These are phyloP conservation scores for Fopius arisanus DNA, from an alignment of 1,140 invertebrate species.

Conservation along the genomic window DNA sequence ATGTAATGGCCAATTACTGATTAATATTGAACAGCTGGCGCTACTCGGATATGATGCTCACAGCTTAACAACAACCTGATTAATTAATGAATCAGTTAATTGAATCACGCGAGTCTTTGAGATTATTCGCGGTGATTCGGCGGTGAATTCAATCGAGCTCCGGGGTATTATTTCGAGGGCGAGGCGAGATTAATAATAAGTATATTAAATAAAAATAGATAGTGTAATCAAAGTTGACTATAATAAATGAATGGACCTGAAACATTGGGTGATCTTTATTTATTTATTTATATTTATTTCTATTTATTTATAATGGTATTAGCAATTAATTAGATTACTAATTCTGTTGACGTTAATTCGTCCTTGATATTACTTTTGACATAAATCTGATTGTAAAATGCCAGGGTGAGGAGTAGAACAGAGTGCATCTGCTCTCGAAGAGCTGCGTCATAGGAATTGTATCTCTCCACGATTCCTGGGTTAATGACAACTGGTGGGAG, in stretches of 20 bases:
- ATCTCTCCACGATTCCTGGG: not conserved
- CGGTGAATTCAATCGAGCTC: too few relatives aligned
- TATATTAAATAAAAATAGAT: constrained; percentile 49
- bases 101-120: not conserved
- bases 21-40: constrained; percentile 28
- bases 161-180: too few relatives aligned
- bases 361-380: not conserved
- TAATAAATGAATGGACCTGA: constrained; percentile 57
- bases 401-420: constrained; percentile 12
- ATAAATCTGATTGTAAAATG: constrained; percentile 13
- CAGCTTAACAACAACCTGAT: not conserved
- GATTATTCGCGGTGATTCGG: not conserved
- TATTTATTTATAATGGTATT: too few relatives aligned
- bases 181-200: too few relatives aligned
- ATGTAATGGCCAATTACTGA: constrained; percentile 34
- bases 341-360: not conserved
- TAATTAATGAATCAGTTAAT: not conserved
- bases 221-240: constrained; percentile 58
- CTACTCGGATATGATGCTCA: constrained; percentile 43
- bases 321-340: too few relatives aligned
- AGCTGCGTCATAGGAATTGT: not conserved
- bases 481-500: not conserved
- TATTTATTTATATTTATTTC: too few relatives aligned
- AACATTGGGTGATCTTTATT: too few relatives aligned
- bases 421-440: constrained; percentile 24